Evolutionary conservation across 2,113 vertebrate species (phyloP).

Genomic region (Peromyscus polionotus): DNA sequence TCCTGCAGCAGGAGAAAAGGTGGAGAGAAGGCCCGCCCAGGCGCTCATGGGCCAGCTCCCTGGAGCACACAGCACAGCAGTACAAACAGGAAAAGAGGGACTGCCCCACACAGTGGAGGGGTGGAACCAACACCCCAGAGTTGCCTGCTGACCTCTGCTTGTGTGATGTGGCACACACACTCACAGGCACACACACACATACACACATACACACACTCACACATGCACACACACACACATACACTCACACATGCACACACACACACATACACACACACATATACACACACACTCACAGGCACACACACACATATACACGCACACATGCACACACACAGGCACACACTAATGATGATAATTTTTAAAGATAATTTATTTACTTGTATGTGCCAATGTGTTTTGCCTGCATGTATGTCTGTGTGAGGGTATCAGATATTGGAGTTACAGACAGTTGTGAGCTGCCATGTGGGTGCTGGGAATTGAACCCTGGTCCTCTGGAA

Average conservation of each 20-base stretch:
- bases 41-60: neutral
- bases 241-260: neutral
- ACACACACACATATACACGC: neutral
- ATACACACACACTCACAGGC: neutral
- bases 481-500: neutral
- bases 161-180: neutral
- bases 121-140: neutral
- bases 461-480: neutral
- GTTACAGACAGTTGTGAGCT: neutral
- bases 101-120: neutral
- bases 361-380: neutral
- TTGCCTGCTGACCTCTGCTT: neutral
- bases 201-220: neutral
- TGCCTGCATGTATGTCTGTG: neutral
- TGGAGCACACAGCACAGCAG: neutral
- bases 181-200: neutral
- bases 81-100: neutral
- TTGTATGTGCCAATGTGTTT: neutral
- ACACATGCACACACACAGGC: neutral
- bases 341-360: neutral
- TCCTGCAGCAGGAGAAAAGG: neutral
- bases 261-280: no score
- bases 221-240: no score
- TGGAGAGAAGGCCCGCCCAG: neutral
- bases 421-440: neutral